Percentiles rank a stretch among this genome's conserved stretches.
phyloP scores from a whole-genome alignment of 2,113 vertebrate genomes.

The Epinephelus moara region DNA sequence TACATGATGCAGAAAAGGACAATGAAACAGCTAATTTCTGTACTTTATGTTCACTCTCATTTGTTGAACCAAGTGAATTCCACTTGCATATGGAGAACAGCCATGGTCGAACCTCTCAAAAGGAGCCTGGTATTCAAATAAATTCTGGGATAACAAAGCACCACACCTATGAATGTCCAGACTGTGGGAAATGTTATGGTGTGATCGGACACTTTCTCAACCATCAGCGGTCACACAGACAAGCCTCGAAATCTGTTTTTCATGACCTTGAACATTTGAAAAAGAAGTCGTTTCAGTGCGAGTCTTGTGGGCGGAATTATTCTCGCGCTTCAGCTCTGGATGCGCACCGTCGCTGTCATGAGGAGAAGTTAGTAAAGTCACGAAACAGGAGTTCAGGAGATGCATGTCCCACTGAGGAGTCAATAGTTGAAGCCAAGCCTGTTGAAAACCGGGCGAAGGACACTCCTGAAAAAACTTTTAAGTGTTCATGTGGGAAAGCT shows the following conservation, averaged over 20 bases:
- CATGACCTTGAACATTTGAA: constrained; percentile 82
- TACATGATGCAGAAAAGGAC: constrained; percentile 68
- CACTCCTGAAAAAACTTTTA: constrained; percentile 64
- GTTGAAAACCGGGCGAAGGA: constrained; percentile 35
- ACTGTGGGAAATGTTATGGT: constrained; percentile 83
- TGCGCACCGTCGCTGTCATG: constrained; percentile 86
- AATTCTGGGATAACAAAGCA: constrained; percentile 61
- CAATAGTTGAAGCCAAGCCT: constrained; percentile 29
- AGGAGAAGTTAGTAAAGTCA: constrained; percentile 84
- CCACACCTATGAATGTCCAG: constrained; percentile 76
- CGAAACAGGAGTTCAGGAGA: constrained; percentile 62
- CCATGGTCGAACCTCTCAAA: constrained; percentile 39
- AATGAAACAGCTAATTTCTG: constrained; percentile 68
- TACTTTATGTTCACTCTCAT: constrained; percentile 77
- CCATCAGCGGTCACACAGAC: constrained; percentile 83
- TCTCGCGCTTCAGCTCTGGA: constrained; percentile 86
- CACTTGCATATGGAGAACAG: constrained; percentile 66
- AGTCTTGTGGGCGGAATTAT: constrained; percentile 84
- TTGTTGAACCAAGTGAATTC: constrained; percentile 72
- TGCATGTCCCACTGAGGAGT: constrained; percentile 31
- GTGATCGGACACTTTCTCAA: constrained; percentile 83
- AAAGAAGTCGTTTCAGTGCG: constrained; percentile 86
- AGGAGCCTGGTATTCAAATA: constrained; percentile 3
- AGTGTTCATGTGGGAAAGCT: constrained; percentile 81
- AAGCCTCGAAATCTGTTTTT: constrained; percentile 84